Evolutionary conservation across 2,888 invertebrate genomes (phyloP), one percentile per base, ranked within the genome.

Genomic region (Nemotelus pantherinus): DNA sequence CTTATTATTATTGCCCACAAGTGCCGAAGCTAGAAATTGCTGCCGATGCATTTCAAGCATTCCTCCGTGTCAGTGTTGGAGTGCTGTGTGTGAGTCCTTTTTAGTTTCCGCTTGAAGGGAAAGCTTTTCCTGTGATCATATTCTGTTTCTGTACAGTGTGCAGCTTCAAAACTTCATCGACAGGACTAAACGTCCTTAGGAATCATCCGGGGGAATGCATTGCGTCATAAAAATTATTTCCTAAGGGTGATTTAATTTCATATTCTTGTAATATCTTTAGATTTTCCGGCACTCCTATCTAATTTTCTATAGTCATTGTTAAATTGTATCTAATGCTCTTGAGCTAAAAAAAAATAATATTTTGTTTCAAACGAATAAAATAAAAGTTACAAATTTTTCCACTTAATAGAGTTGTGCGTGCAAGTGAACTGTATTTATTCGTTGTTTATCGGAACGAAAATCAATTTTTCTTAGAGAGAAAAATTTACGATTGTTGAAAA

Each of bases 401-500:
- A 25, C 25, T 25, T 1, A 25, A 25, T 63, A 10, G 25, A 72
- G n/a, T 43, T 70, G 9, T 72, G n/a, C 48, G 60, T 74, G 60
- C n/a, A 74, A 74, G 74, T 74, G 74, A 64, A 2, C 10, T 64
- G 4, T 9, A 45, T 72, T 58, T 58, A 47, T 47, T 58, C 25
- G 72, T 72, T 57, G 45, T 72, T 57, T 58, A 58, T 63, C 48
- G 5, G n/a, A 53, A 3, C 44, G 43, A 43, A 39, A 10, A 63
- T 25, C 10, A 48, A 10, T 9, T 39, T 72, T 72, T 71, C 4
- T n/a, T 50, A n/a, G 55, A 39, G 44, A 50, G 53, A 70, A 72
- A 72, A 57, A 45, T 55, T 48, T 60, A 41, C 4, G 41, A 41
- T 60, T 7, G 7, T 48, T 76, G 60, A 77, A 60, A 80, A 79